phyloP scores from a whole-genome alignment of 2,888 invertebrate species.

The Muscina levida region DNA sequence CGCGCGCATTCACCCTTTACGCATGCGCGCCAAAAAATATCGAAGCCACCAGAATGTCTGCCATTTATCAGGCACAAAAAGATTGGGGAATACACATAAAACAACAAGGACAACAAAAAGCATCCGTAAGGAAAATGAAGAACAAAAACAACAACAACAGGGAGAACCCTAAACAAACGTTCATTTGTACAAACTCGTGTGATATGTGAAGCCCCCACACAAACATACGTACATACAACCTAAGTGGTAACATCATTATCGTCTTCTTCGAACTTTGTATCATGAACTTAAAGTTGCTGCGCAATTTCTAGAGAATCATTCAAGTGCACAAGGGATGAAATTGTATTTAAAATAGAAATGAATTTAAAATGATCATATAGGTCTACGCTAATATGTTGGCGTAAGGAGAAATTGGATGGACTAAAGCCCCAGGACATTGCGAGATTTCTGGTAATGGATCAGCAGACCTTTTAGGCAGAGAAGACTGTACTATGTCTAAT shows the following conservation, averaged over 20 bases:
- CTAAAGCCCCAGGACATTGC: too few species aligned
- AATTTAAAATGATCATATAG: too few species aligned
- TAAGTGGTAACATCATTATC: conserved; percentile 38
- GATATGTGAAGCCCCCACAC: background rate
- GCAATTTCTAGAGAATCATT: conserved; percentile 63
- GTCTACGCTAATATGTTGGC: too few species aligned
- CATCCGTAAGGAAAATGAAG: conserved; percentile 13
- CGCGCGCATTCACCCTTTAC: background rate
- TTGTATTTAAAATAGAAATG: too few species aligned
- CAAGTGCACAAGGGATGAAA: too few species aligned
- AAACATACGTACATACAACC: conserved; percentile 1
- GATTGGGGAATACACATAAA: conserved; percentile 40
- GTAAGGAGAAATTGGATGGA: too few species aligned
- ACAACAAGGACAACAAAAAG: conserved; percentile 20
- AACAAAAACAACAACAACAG: conserved; percentile 21
- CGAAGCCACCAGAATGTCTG: conserved; percentile 62
- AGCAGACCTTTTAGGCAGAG: too few species aligned
- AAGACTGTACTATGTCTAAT: too few species aligned
- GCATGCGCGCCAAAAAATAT: conserved; percentile 5
- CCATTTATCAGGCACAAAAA: conserved; percentile 58
- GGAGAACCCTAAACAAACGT: conserved; percentile 23
- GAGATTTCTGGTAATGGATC: too few species aligned
- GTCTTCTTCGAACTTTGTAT: conserved; percentile 55
- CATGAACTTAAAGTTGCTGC: conserved; percentile 61
- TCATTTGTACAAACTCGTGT: too few species aligned